Conservation (phyloP, 2,113 vertebrate genomes). For the Vireo altiloquus region DNA sequence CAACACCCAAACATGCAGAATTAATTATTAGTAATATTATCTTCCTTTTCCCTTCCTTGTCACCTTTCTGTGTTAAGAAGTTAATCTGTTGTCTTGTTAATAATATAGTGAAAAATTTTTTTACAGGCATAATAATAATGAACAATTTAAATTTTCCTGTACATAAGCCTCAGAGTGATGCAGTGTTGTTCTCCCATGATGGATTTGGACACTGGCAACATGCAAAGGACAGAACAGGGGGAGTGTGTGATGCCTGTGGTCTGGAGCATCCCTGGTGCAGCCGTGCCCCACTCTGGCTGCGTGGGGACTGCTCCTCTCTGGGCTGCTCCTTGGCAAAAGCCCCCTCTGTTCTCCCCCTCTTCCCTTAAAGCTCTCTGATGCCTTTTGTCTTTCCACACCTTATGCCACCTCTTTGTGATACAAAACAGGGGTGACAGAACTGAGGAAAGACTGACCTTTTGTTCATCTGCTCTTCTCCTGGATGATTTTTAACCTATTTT, state of each 20-base stretch:
- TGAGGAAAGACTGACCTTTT: constrained; percentile 1
- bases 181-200: neutral
- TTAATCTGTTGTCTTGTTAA: neutral
- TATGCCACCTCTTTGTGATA: neutral
- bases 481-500: constrained; percentile 23
- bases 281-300: neutral
- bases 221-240: rapidly evolving
- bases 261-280: neutral
- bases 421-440: neutral
- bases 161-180: neutral
- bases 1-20: neutral
- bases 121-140: no score
- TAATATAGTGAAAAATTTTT: neutral
- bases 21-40: neutral
- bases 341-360: rapidly evolving
- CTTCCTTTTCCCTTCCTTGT: neutral
- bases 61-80: neutral
- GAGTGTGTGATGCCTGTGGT: neutral
- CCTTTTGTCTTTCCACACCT: neutral
- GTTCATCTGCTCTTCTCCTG: neutral
- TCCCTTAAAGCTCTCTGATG: neutral
- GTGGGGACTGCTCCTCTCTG: neutral
- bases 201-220: neutral
- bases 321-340: neutral
- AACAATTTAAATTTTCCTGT: neutral